Evolutionary conservation across 1,140 invertebrate genomes (phyloP).

Genomic region (Antheraea mylitta): DNA sequence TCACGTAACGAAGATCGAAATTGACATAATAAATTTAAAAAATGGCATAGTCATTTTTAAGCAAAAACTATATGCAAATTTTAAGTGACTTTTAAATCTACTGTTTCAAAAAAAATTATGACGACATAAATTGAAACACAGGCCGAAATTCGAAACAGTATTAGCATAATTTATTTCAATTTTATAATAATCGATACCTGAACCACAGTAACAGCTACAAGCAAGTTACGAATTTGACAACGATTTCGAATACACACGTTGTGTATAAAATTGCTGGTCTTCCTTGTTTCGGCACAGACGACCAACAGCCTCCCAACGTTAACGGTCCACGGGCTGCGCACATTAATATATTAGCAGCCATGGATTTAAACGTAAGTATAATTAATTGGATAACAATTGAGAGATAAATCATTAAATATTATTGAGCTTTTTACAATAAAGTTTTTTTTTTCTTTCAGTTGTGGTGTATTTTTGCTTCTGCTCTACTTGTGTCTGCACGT

Average conservation of each 20-base stretch:
- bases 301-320: slow-evolving; percentile 13
- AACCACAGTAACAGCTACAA: slow-evolving; percentile 13
- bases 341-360: slow-evolving; percentile 16
- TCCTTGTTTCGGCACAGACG: slow-evolving; percentile 27
- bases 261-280: slow-evolving; percentile 38
- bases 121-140: neutral
- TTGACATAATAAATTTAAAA: neutral
- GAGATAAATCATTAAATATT: neutral
- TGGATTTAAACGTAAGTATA: slow-evolving; percentile 27
- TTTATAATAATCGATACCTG: slow-evolving; percentile 20
- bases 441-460: slow-evolving; percentile 24
- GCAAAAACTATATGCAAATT: slow-evolving; percentile 1
- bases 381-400: neutral
- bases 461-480: slow-evolving; percentile 20
- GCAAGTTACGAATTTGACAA: slow-evolving; percentile 26
- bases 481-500: slow-evolving; percentile 20
- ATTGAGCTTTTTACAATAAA: neutral
- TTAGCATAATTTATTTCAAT: slow-evolving; percentile 16
- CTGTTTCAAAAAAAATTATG: slow-evolving; percentile 6
- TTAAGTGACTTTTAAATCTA: slow-evolving; percentile 1
- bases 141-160: slow-evolving; percentile 8
- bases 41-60: neutral
- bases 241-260: slow-evolving; percentile 24
- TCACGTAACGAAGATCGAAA: neutral
- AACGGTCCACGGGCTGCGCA: slow-evolving; percentile 19